A percentile compares a stretch with the other conserved stretches of the same genome.
Conservation (phyloP, 1,140 invertebrate species). For the Saccostrea echinata region DNA sequence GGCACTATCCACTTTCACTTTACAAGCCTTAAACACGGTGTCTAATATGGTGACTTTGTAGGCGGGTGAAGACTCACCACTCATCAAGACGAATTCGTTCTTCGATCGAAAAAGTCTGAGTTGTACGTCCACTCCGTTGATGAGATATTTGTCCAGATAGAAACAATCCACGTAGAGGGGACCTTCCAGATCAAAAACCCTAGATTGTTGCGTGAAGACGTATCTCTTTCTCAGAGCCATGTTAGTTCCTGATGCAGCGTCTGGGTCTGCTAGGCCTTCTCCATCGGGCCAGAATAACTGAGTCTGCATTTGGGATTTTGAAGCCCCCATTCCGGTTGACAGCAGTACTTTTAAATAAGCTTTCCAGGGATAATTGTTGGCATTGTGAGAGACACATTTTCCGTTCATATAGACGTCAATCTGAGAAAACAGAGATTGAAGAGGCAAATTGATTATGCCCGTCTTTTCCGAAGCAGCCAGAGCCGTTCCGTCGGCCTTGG, state of each 20-base stretch:
- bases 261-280: not conserved
- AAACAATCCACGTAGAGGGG: slow-evolving; percentile 47
- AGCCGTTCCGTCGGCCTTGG: slow-evolving; percentile 32
- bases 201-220: slow-evolving; percentile 36
- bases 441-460: slow-evolving; percentile 43
- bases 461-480: slow-evolving; percentile 40
- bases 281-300: slow-evolving; percentile 30
- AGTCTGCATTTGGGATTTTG: slow-evolving; percentile 27
- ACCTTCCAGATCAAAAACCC: slow-evolving; percentile 51
- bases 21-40: slow-evolving; percentile 48
- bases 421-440: slow-evolving; percentile 42
- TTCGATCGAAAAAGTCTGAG: slow-evolving; percentile 41
- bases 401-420: slow-evolving; percentile 51
- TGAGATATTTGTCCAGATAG: slow-evolving; percentile 46
- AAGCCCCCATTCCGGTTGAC: slow-evolving; percentile 14
- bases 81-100: slow-evolving; percentile 48
- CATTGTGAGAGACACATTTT: slow-evolving; percentile 43
- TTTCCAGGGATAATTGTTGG: slow-evolving; percentile 52
- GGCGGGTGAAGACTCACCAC: not conserved
- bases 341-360: slow-evolving; percentile 43
- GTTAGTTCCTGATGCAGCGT: slow-evolving; percentile 8
- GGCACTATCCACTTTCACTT: slow-evolving; percentile 43
- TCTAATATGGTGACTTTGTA: slow-evolving; percentile 48
- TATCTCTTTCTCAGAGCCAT: not conserved
- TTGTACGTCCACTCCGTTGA: slow-evolving; percentile 53